A percentile compares a stretch with the other conserved stretches of the same genome.
Conservation (phyloP, 1,140 invertebrate genomes). For the Panulirus ornatus region DNA sequence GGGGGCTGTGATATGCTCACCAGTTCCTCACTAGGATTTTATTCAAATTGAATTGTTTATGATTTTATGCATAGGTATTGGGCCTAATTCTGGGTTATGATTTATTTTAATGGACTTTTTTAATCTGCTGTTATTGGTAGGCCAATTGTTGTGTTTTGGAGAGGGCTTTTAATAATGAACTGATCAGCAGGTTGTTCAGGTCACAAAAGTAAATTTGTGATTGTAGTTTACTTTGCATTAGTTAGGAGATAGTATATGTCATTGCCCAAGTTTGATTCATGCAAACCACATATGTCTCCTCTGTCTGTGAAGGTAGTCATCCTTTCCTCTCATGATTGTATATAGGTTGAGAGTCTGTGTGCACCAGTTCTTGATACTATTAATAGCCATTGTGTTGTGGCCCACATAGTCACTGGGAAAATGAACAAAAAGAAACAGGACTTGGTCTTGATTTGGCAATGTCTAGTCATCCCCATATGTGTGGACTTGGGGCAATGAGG, state of each 20-base stretch:
- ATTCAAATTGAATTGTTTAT: conserved; percentile 54
- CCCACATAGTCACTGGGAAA: conserved; percentile 58
- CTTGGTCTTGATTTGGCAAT: conserved; percentile 63
- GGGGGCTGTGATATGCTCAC: conserved; percentile 27
- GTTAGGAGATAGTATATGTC: conserved; percentile 64
- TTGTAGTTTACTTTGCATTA: conserved; percentile 68
- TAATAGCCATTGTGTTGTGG: conserved; percentile 56
- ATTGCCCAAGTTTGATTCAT: conserved; percentile 69
- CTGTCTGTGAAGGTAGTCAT: conserved; percentile 59
- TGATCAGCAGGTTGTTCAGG: conserved; percentile 58
- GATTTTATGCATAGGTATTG: conserved; percentile 58
- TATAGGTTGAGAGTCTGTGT: conserved; percentile 62
- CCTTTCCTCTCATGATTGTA: conserved; percentile 57
- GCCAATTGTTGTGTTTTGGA: conserved; percentile 65
- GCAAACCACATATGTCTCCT: conserved; percentile 65
- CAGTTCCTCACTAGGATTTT: conserved; percentile 41
- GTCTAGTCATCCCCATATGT: conserved; percentile 65
- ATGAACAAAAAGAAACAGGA: conserved; percentile 56
- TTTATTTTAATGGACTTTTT: conserved; percentile 51
- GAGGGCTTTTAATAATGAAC: conserved; percentile 65
- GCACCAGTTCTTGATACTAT: conserved; percentile 63
- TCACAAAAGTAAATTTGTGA: conserved; percentile 64
- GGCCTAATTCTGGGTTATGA: conserved; percentile 66
- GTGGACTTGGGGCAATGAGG: conserved; percentile 53
- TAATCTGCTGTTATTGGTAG: conserved; percentile 55